Conservation (phyloP, 2,113 vertebrate species). For the Octodon degus region DNA sequence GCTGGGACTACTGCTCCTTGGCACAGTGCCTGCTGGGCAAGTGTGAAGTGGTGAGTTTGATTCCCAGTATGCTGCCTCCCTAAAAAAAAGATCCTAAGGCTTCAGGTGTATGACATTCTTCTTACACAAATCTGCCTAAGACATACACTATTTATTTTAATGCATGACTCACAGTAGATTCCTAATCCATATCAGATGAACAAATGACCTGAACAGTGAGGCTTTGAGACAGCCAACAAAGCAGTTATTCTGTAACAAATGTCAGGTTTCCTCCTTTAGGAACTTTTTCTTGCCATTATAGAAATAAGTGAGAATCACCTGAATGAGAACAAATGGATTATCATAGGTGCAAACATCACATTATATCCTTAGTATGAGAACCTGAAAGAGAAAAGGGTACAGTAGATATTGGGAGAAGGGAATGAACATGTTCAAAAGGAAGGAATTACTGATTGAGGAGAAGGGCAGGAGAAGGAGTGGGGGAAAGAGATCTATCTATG, state of each 20-base stretch:
- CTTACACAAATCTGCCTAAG: conserved; percentile 2
- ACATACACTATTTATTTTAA: conserved; percentile 50
- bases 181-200: conserved; percentile 8
- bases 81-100: not conserved
- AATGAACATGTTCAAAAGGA: no score
- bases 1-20: no score
- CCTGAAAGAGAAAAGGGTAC: no score
- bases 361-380: no score
- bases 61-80: no score
- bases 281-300: conserved; percentile 27
- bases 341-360: no score
- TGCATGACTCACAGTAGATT: not conserved
- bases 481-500: no score
- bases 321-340: not conserved
- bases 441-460: no score
- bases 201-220: not conserved
- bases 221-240: not conserved
- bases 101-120: conserved; percentile 35
- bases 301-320: conserved; percentile 40
- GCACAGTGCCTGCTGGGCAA: no score
- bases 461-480: no score
- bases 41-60: no score
- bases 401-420: no score
- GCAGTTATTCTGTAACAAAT: conserved; percentile 18
- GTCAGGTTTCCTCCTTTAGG: conserved; percentile 19